Evolutionary conservation across 2,113 vertebrate genomes (phyloP).

Genomic region (Procavia capensis): DNA sequence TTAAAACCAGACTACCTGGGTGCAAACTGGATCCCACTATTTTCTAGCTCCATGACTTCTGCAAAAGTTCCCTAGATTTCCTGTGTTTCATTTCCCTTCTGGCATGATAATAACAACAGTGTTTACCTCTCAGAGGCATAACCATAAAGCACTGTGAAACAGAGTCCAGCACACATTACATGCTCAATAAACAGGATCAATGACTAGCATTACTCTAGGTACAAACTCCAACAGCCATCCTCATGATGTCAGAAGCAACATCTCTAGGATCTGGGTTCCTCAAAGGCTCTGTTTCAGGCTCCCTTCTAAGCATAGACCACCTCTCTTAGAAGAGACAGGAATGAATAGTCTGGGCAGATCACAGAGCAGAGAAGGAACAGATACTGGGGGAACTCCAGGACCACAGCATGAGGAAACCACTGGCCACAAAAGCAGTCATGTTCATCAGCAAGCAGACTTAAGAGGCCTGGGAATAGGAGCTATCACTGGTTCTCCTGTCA

Average conservation of each 20-base stretch:
- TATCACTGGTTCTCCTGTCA: neutral
- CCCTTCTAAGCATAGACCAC: neutral
- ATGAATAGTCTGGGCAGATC: neutral
- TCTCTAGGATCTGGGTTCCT: neutral
- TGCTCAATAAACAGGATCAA: neutral
- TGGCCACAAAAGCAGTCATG: neutral
- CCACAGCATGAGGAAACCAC: neutral
- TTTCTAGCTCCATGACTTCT: neutral
- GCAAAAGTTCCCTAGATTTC: neutral
- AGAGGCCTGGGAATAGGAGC: neutral
- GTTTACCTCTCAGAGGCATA: neutral
- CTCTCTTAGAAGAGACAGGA: neutral
- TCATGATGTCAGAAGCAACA: neutral
- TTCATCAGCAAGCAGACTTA: fast-evolving
- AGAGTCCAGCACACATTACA: neutral
- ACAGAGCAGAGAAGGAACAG: slow-evolving; percentile 34
- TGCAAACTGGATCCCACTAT: neutral
- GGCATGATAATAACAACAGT: neutral
- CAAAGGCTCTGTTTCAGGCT: neutral
- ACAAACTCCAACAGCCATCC: fast-evolving
- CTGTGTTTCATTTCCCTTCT: neutral
- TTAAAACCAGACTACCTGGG: neutral
- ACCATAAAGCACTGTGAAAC: neutral
- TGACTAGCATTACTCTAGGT: neutral
- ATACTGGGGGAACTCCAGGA: neutral